Conservation (phyloP, 2,888 invertebrate genomes). For the Caenorhabditis sp. region DNA sequence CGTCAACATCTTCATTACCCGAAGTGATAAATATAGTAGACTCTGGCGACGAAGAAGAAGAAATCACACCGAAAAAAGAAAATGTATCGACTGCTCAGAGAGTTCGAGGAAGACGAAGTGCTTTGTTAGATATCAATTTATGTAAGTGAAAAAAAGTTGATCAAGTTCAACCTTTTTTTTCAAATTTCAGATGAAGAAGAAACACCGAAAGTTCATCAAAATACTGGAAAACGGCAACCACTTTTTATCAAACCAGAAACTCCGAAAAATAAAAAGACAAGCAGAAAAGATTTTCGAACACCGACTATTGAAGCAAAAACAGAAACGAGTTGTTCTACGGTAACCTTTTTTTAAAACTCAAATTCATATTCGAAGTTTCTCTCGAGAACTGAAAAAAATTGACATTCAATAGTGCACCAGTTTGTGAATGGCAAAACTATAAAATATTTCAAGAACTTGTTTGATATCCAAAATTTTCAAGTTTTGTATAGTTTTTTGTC, state of each 20-base stretch:
- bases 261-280: neutral
- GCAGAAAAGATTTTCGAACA: neutral
- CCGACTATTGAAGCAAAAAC: neutral
- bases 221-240: neutral
- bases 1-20: neutral
- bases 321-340: neutral
- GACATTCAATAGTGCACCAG: too few relatives aligned
- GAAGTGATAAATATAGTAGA: neutral
- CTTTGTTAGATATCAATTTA: neutral
- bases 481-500: too few relatives aligned
- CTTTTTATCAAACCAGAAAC: conserved; percentile 1
- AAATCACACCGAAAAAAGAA: neutral
- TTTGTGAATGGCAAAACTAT: too few relatives aligned
- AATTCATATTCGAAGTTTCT: neutral
- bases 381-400: too few relatives aligned
- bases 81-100: neutral
- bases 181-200: neutral
- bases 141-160: neutral
- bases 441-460: too few relatives aligned
- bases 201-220: neutral
- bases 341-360: neutral
- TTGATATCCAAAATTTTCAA: too few relatives aligned
- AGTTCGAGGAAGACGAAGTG: neutral
- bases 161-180: too few relatives aligned
- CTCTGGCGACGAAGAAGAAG: conserved; percentile 1